Percentiles rank a stretch among this genome's conserved stretches.
phyloP scores from a whole-genome alignment of 2,888 invertebrate genomes.

The Galeopsomyia nigrocyanea region DNA sequence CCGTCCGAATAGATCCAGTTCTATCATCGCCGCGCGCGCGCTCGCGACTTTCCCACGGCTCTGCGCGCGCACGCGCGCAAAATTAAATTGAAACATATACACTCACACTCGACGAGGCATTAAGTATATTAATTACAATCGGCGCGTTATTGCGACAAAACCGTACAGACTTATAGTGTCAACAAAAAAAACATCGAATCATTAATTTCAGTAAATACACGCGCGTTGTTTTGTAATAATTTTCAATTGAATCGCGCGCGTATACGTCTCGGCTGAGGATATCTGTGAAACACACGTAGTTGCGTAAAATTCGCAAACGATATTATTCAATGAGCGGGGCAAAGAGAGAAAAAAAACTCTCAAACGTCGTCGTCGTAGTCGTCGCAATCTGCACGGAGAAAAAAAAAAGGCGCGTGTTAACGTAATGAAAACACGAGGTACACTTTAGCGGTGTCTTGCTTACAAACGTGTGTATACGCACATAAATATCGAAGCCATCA shows the following conservation, averaged over 20 bases:
- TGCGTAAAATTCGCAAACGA: constrained; percentile 11
- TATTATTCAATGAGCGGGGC: constrained; percentile 9
- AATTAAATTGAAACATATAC: no score
- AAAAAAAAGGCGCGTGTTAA: neutral
- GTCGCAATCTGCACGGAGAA: neutral
- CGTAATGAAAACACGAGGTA: constrained; percentile 8
- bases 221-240: neutral
- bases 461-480: neutral
- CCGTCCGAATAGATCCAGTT: neutral
- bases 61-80: no score
- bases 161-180: no score
- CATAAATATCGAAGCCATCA: constrained; percentile 17
- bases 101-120: no score
- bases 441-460: neutral
- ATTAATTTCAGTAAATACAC: no score
- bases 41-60: no score
- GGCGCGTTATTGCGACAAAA: no score
- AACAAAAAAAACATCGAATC: no score
- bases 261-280: neutral
- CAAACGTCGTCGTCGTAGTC: neutral
- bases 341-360: no score
- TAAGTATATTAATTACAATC: no score
- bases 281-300: neutral
- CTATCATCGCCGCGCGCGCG: neutral
- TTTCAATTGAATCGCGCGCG: constrained; percentile 7